Evolutionary conservation across 2,113 vertebrate genomes (phyloP), one percentile per base, ranked within the genome.

Genomic region (Butorides virescens): DNA sequence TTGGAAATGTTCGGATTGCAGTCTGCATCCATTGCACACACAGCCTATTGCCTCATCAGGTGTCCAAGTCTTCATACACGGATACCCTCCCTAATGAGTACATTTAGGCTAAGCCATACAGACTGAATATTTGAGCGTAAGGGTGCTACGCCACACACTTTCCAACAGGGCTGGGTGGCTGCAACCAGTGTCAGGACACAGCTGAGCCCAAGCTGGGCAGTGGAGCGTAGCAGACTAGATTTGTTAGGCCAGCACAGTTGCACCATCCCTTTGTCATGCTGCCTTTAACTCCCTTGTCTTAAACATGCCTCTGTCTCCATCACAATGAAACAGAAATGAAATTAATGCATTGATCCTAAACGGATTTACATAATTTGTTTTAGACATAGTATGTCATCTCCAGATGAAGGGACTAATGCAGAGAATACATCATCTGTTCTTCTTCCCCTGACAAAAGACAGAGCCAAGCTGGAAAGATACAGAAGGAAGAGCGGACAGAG

Each of bases 341-440:
- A 83, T 79, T 42, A 92, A 90, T 67, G 46, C 63, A 47, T 58
- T 87, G 42, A 96, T 91, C 63, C 52, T 88, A 94, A 93, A 88
- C 0, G 4, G 83, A 86, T 96, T 90, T 86, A 58, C 68, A 62
- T 92, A 80, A 96, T 86, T 82, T 91, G 50, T 42, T 94, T 92
- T 90, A 91, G 90, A 86, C 53, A 29, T 59, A 84, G 79, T 18
- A 62, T 50, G 47, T 56, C 46, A 67, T 65, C 72, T 65, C 72
- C 82, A 90, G 44, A 71, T 83, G 72, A 94, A 94, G 72, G 46
- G 32, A 96, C 46, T 88, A 67, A 88, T 22, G 39, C n/a, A 36
- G 37, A 88, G 73, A 84, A 91, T 58, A 53, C 30, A 59, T 82
- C 12, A 30, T 86, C 86, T 92, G 42, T 58, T 95, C 46, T 87